Evolutionary conservation across 2,888 invertebrate genomes (phyloP).

Genomic region (Lasiommata megera): DNA sequence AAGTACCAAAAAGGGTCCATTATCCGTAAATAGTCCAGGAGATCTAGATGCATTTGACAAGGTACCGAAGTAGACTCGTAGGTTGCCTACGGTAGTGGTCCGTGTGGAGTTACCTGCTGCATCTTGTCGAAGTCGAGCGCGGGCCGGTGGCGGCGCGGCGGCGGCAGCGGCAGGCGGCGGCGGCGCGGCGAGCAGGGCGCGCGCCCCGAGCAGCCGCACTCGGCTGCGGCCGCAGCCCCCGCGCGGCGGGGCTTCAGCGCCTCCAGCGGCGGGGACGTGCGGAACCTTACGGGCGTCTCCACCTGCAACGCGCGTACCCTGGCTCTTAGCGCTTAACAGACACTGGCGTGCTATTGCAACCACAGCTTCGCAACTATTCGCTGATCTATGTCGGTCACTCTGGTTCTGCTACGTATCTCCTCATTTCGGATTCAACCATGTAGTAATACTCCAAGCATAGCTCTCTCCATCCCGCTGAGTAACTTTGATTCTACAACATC

Average conservation of each 20-base stretch:
- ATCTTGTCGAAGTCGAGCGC: constrained; percentile 98
- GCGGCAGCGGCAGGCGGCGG: constrained; percentile 66
- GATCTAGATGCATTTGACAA: too few relatives aligned
- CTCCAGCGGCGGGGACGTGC: constrained; percentile 94
- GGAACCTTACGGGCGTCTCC: constrained; percentile 91
- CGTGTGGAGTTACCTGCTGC: constrained; percentile 87
- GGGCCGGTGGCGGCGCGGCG: constrained; percentile 85
- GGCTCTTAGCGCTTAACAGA: constrained; percentile 32
- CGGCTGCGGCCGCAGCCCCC: constrained; percentile 60
- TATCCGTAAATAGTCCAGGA: too few relatives aligned
- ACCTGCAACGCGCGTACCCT: constrained; percentile 68
- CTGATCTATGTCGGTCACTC: too few relatives aligned
- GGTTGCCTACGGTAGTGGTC: too few relatives aligned
- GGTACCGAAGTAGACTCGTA: too few relatives aligned
- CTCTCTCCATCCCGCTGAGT: too few relatives aligned
- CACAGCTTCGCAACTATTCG: constrained; percentile 14
- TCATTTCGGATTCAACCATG: too few relatives aligned
- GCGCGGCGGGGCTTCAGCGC: constrained; percentile 87
- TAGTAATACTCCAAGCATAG: too few relatives aligned
- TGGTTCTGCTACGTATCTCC: too few relatives aligned
- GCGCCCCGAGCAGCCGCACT: constrained; percentile 72
- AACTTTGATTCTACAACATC: too few relatives aligned
- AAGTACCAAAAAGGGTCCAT: too few relatives aligned
- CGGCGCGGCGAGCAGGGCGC: constrained; percentile 68
- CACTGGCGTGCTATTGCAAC: too few relatives aligned